Base-by-base conservation (phyloP, 1,140 invertebrate species). In the Leptinotarsa texana region DNA sequence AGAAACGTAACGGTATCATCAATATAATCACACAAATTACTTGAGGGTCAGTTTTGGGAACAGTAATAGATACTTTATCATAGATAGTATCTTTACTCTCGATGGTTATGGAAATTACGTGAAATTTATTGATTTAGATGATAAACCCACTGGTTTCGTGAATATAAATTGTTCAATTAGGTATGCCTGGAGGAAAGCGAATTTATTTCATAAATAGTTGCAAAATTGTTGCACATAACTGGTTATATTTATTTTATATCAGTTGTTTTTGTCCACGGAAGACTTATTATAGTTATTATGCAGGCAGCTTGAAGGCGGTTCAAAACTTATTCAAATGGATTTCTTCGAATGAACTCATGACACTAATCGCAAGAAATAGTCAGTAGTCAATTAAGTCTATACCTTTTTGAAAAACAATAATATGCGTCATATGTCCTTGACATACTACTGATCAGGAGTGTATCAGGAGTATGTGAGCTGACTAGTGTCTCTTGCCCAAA, bases 81-180 rank as follows among this genome's bases (percentile, higher is more conserved):
- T 22, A 65, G 63, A 65, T 65, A 33, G 22, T 65, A 65, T 65
- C 63, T 65, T 22, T 22, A 21, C 17, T 65, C 63, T 65, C 63
- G 21, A 65, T 24, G 63, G 63, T 65, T 65, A 65, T 65, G 63
- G 63, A 65, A 65, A 65, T 65, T 65, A 33, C 63, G 27, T n/a
- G 63, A 21, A 65, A 65, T 65, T 65, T 65, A 65, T 65, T 65
- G 63, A 65, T 65, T 65, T 65, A 65, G 11, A 65, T 65, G 63
- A 65, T 65, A 65, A 65, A 65, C n/a, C 63, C 63, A 65, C 63
- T 27, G 63, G 63, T 65, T 65, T 65, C n/a, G 63, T 65, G 63
- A 65, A 65, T 65, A 65, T 65, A 65, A 65, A 65, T 65, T 65
- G 63, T 22, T 65, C 63, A 65, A 65, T 65, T 65, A 65, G 21